Conservation (phyloP, 2,113 vertebrate genomes). For the Mesoclemmys tuberculata region DNA sequence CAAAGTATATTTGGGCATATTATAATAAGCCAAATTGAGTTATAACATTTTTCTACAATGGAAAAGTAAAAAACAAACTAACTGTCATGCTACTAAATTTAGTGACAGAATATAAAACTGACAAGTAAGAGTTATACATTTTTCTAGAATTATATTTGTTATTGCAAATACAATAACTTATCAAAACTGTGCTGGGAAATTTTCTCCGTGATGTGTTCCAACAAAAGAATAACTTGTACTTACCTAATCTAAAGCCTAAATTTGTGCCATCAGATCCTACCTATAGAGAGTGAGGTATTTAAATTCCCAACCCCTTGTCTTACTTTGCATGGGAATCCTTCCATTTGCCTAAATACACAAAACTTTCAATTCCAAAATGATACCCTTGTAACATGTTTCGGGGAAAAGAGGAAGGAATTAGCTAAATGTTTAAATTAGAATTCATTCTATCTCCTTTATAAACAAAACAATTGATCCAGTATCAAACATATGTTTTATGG, state of each 20-base stretch:
- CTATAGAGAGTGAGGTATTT: not conserved
- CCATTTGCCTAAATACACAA: slow-evolving; percentile 3
- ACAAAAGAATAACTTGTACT: not conserved
- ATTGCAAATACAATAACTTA: not conserved
- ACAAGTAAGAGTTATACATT: not conserved
- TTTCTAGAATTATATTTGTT: not conserved
- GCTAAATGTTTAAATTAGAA: not conserved
- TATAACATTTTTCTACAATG: not conserved
- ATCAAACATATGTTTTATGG: not conserved
- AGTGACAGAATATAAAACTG: not conserved
- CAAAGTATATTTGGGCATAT: not conserved
- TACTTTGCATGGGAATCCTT: not conserved
- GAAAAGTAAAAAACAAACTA: not conserved
- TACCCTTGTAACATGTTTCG: not conserved
- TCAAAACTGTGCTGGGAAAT: not conserved
- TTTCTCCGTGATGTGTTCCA: not conserved
- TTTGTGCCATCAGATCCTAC: not conserved
- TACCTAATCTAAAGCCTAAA: not conserved
- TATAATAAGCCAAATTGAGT: not conserved
- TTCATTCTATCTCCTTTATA: not conserved
- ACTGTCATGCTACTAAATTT: not conserved
- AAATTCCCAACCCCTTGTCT: not conserved
- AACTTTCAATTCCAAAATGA: not conserved
- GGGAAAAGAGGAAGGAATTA: not conserved
- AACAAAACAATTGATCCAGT: not conserved